phyloP scores from a whole-genome alignment of 2,888 invertebrate species.

The Cerceris rybyensis region DNA sequence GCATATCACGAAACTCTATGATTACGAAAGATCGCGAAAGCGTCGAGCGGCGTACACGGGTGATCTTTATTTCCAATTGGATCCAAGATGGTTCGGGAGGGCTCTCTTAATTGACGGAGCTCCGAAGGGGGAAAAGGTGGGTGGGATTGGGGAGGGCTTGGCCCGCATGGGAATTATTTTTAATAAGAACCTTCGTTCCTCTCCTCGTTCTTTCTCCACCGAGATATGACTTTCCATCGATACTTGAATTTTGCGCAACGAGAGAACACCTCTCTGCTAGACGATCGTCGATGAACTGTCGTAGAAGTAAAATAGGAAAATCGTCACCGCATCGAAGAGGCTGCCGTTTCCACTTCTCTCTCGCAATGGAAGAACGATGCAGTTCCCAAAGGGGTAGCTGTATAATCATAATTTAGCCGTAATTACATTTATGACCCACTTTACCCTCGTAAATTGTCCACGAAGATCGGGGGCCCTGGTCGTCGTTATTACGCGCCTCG shows the following conservation, averaged over 20 bases:
- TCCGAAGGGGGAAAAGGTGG: constrained; percentile 58
- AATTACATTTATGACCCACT: constrained; percentile 81
- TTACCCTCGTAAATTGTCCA: constrained; percentile 80
- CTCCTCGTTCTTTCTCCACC: constrained; percentile 28
- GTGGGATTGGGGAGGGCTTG: constrained; percentile 50
- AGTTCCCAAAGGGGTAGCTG: constrained; percentile 67
- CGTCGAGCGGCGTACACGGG: constrained; percentile 51
- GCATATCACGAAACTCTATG: constrained; percentile 74
- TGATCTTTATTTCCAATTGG: constrained; percentile 74
- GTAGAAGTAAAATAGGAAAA: constrained; percentile 26
- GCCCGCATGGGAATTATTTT: constrained; percentile 68
- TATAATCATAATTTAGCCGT: constrained; percentile 80
- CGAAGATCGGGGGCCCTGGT: constrained; percentile 67
- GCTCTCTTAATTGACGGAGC: constrained; percentile 62
- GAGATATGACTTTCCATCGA: constrained; percentile 5
- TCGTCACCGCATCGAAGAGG: constrained; percentile 2
- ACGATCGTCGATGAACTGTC: background rate
- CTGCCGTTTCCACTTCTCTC: constrained; percentile 10
- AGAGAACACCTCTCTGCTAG: background rate
- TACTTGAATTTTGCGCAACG: constrained; percentile 22
- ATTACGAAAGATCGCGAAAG: constrained; percentile 69
- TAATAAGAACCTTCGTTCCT: constrained; percentile 65
- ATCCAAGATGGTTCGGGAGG: constrained; percentile 57
- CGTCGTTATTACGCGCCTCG: constrained; percentile 72
- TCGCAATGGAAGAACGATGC: constrained; percentile 31